Conservation (phyloP, 2,888 invertebrate genomes). For the Oscheius myriophilus region DNA sequence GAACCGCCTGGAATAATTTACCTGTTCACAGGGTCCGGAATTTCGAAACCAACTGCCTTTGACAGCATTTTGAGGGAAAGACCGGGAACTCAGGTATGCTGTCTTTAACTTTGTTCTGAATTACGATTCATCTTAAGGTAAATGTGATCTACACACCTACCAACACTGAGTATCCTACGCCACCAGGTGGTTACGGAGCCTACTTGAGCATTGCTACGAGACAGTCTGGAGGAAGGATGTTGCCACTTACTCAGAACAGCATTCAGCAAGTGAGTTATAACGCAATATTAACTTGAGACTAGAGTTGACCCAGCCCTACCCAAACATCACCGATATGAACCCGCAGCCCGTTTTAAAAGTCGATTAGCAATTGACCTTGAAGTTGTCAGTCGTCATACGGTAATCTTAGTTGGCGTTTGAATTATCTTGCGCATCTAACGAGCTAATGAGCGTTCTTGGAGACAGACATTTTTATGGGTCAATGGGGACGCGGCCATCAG, state of each 20-base stretch:
- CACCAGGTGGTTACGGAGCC: slow-evolving; percentile 2
- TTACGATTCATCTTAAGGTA: slow-evolving; percentile 1
- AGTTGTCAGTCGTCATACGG: too few species aligned
- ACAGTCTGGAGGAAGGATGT: slow-evolving; percentile 48
- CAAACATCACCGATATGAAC: too few species aligned
- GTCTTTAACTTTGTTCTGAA: background rate
- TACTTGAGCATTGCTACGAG: slow-evolving; percentile 25
- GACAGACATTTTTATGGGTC: too few species aligned
- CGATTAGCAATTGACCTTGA: too few species aligned
- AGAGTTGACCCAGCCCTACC: too few species aligned
- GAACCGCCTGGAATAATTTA: slow-evolving; percentile 21
- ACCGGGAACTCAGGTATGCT: slow-evolving; percentile 19
- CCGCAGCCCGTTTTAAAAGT: too few species aligned
- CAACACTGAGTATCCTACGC: background rate
- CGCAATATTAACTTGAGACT: background rate
- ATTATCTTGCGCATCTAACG: too few species aligned
- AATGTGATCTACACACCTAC: slow-evolving; percentile 29
- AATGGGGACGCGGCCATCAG: too few species aligned
- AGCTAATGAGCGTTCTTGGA: too few species aligned
- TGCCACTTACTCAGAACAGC: slow-evolving; percentile 32
- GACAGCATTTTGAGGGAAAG: background rate
- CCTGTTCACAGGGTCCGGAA: slow-evolving; percentile 16
- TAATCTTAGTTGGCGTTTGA: too few species aligned
- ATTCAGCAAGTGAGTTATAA: slow-evolving; percentile 7
- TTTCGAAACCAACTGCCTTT: background rate